Conservation (phyloP, 2,113 vertebrate genomes). For the Loxodonta africana region DNA sequence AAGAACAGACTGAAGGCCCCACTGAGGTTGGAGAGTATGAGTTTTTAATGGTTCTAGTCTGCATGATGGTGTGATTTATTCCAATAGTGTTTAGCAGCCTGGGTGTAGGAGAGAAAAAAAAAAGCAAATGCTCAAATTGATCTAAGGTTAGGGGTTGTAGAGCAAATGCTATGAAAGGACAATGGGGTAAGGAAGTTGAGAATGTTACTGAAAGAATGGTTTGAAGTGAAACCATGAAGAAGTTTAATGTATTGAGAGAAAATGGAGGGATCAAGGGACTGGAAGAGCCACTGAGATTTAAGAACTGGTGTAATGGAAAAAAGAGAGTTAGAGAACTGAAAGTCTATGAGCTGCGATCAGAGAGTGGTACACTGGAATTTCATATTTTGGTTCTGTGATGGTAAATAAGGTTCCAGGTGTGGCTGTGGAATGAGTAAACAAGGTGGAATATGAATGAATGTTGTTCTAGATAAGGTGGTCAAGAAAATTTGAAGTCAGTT, state of each 20-base stretch:
- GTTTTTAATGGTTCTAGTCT: background rate
- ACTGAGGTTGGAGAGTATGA: background rate
- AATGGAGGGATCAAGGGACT: background rate
- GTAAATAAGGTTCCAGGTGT: background rate
- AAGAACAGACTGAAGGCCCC: background rate
- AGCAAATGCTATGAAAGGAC: background rate
- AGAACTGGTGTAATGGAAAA: background rate
- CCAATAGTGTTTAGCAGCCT: background rate
- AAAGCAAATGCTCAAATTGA: background rate
- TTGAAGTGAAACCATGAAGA: slow-evolving; percentile 36
- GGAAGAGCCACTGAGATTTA: background rate
- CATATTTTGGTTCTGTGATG: slow-evolving; percentile 33
- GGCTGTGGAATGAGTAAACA: background rate
- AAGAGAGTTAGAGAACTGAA: background rate
- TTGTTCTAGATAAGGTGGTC: background rate
- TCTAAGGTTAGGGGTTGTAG: background rate
- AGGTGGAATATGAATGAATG: background rate
- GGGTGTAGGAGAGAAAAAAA: slow-evolving; percentile 15
- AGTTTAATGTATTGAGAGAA: background rate
- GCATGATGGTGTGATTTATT: slow-evolving; percentile 3
- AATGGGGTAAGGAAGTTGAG: background rate
- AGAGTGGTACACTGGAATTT: background rate
- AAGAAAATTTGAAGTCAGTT: background rate
- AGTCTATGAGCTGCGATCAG: background rate
- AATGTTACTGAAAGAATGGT: slow-evolving; percentile 5